Evolutionary conservation across 2,888 invertebrate genomes (phyloP), one percentile per base, ranked within the genome.

Genomic region (Drosophila pegasa): DNA sequence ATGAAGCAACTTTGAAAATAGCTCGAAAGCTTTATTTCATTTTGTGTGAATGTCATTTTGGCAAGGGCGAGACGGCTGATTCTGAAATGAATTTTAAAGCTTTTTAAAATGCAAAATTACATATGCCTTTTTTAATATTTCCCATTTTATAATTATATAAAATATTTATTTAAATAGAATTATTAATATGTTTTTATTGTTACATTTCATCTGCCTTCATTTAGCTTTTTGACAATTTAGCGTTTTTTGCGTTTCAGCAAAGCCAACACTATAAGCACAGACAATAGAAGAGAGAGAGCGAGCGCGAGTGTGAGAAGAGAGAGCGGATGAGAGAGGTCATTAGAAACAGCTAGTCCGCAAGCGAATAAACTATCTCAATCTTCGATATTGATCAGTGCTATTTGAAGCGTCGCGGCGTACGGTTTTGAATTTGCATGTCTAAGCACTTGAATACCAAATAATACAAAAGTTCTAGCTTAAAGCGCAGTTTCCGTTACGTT

Each of bases 401-500:
- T 87, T 75, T 60, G 35, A 87, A 60, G 58, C 86, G 75, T 71
- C 56, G 79, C 64, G 37, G 51, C 38, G 88, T 55, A 61, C 70
- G 63, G 60, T 68, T 62, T 63, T 47, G 69, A 29, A 59, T 48
- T 61, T 12, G 6, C 20, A 18, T 66, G 56, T 59, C 37, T 6
- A 27, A 63, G 33, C 61, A 29, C n/a, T 29, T 20, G 20, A 45
- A 37, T 22, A 50, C 7, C 41, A 54, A 25, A 50, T 16, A 45
- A 37, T 22, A 50, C 7, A 45, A 54, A 25, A 50, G 27, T 25
- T 56, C 16, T 18, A 9, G 10, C 38, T 37, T 52, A 37, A 56
- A 78, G 75, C 81, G 70, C 65, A 72, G 65, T 74, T 78, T 56
- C 78, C 74, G 87, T 88, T 81, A 80, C 61, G 33, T 25, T 27